Conservation (phyloP, 2,797 vertebrate species). For the Microctenopoma stevenorrisi region DNA sequence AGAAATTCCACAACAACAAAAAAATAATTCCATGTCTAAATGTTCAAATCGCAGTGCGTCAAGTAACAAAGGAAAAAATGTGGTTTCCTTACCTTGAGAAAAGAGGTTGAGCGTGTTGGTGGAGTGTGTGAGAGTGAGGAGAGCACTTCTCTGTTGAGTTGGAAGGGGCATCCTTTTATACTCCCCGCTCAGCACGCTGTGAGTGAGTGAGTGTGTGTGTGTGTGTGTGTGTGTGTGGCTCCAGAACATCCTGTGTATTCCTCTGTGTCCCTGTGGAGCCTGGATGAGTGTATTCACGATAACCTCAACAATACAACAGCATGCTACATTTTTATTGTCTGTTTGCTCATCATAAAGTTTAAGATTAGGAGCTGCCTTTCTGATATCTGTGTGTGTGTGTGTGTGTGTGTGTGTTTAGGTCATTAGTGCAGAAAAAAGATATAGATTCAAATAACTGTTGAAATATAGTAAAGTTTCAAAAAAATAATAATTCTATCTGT, state of each 20-base stretch:
- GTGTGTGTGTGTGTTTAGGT: not conserved
- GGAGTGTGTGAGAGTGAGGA: conserved; percentile 66
- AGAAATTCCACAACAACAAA: not conserved
- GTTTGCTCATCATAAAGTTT: conserved; percentile 55
- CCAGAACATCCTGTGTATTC: conserved; percentile 46
- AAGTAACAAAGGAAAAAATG: not conserved
- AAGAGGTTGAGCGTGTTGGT: conserved; percentile 49
- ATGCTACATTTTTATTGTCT: conserved; percentile 56
- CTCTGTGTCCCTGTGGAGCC: conserved; percentile 32
- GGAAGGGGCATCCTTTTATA: conserved; percentile 81
- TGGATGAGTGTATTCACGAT: conserved; percentile 32
- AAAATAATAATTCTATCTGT: not conserved
- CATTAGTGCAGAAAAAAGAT: conserved; percentile 8
- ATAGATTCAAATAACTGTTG: not conserved
- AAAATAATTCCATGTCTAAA: not conserved
- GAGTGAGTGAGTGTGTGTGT: conserved; percentile 50
- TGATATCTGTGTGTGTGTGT: conserved; percentile 8
- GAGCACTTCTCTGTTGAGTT: conserved; percentile 74
- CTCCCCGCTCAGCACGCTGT: conserved; percentile 67
- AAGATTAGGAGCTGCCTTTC: conserved; percentile 12
- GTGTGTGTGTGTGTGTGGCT: conserved; percentile 30
- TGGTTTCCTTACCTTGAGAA: conserved; percentile 74
- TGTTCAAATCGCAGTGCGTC: not conserved
- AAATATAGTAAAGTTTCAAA: conserved; percentile 2
- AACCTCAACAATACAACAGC: conserved; percentile 23